phyloP scores from a whole-genome alignment of 2,113 vertebrate genomes.

The Aleadryas rufinucha region DNA sequence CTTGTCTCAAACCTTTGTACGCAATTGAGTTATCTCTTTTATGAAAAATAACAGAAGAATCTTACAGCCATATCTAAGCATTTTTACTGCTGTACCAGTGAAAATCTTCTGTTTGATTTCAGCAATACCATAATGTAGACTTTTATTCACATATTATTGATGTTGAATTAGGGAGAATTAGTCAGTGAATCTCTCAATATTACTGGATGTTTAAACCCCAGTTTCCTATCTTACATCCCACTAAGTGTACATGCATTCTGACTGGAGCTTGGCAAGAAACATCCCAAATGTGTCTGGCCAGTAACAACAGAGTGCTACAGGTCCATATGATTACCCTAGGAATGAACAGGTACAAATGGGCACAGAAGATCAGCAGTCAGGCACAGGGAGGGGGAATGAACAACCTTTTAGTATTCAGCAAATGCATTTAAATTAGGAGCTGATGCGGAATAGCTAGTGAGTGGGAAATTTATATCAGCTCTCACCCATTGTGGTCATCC shows the following conservation, averaged over 20 bases:
- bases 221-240: background rate
- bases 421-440: background rate
- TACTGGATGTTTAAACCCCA: background rate
- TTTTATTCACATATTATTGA: background rate
- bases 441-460: background rate
- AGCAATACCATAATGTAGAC: background rate
- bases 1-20: background rate
- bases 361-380: background rate
- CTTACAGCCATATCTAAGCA: background rate
- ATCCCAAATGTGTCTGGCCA: background rate
- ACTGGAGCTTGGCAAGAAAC: background rate
- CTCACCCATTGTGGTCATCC: background rate
- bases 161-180: background rate
- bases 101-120: background rate
- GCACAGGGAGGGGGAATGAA: background rate
- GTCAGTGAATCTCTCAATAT: background rate
- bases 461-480: background rate
- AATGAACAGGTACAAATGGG: background rate
- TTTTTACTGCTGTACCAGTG: background rate
- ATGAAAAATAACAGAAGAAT: background rate
- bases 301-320: background rate
- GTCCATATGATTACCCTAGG: background rate
- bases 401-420: background rate
- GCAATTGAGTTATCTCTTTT: background rate
- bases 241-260: background rate